Conservation (phyloP, 2,888 invertebrate genomes). For the Phyto melanocephala region DNA sequence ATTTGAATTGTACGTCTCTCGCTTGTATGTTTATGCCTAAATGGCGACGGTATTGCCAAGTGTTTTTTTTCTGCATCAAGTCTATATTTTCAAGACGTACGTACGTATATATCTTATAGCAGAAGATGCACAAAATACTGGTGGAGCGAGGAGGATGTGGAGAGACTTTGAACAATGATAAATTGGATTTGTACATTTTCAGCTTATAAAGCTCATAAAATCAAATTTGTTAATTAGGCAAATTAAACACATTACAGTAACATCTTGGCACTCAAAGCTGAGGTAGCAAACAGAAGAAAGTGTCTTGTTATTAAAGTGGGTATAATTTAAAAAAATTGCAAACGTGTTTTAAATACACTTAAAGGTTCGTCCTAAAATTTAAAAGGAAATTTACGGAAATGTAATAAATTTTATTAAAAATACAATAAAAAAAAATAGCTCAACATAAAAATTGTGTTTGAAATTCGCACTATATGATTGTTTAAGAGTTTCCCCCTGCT, state of each 20-base stretch:
- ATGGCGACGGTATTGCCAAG: constrained; percentile 5
- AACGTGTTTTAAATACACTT: too few species aligned
- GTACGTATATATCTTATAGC: neutral
- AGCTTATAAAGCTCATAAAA: constrained; percentile 35
- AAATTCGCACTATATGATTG: too few species aligned
- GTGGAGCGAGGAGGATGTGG: neutral
- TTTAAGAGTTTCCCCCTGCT: neutral
- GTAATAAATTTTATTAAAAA: too few species aligned
- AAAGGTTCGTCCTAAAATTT: too few species aligned
- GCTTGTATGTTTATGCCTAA: neutral
- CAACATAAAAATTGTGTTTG: too few species aligned
- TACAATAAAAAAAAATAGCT: too few species aligned
- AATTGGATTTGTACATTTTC: constrained; percentile 44
- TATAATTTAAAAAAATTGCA: too few species aligned
- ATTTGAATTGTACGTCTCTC: constrained; percentile 28
- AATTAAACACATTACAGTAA: constrained; percentile 35
- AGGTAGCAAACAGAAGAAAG: neutral
- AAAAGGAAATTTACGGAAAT: too few species aligned
- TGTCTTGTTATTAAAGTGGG: neutral
- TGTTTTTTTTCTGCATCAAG: neutral
- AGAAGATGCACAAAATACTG: neutral
- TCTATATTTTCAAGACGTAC: neutral
- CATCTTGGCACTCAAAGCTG: neutral
- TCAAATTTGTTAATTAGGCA: constrained; percentile 60
- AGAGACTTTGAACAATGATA: constrained; percentile 18